Evolutionary conservation across 2,888 invertebrate genomes (phyloP).

Genomic region (Galerucella nymphaeae): DNA sequence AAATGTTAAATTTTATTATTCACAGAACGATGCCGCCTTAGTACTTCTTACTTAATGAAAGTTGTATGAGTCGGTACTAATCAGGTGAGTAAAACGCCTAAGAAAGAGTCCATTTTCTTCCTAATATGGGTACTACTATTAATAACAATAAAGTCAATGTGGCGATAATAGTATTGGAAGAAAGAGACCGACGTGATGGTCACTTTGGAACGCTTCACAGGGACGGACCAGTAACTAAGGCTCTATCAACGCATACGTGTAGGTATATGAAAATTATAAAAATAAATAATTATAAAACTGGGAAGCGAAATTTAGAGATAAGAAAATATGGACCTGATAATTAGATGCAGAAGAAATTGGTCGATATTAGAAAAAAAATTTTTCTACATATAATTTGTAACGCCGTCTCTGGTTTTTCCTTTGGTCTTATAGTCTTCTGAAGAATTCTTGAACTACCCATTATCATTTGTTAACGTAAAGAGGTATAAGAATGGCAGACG

Average conservation of each 20-base stretch:
- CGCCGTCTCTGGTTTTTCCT: neutral
- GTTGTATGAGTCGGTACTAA: constrained; percentile 62
- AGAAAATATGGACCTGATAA: too few relatives aligned
- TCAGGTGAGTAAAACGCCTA: constrained; percentile 65
- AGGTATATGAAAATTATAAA: too few relatives aligned
- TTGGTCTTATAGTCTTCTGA: constrained; percentile 53
- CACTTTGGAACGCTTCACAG: constrained; percentile 16
- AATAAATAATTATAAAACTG: too few relatives aligned
- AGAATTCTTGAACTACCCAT: constrained; percentile 64
- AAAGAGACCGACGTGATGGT: constrained; percentile 55
- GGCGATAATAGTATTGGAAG: constrained; percentile 65
- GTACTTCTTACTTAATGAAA: constrained; percentile 53
- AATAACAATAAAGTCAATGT: constrained; percentile 67
- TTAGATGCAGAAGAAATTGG: too few relatives aligned
- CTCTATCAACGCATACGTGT: too few relatives aligned
- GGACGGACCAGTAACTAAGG: neutral
- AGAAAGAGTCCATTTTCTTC: constrained; percentile 61
- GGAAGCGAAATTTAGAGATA: too few relatives aligned
- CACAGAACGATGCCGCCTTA: constrained; percentile 51
- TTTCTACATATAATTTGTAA: neutral
- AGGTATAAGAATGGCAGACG: constrained; percentile 54
- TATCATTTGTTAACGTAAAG: constrained; percentile 64
- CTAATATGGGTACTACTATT: constrained; percentile 65
- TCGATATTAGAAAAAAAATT: too few relatives aligned
- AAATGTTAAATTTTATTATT: constrained; percentile 64